Conservation (phyloP, 2,113 vertebrate genomes). For the Neopipo cinnamomea region DNA sequence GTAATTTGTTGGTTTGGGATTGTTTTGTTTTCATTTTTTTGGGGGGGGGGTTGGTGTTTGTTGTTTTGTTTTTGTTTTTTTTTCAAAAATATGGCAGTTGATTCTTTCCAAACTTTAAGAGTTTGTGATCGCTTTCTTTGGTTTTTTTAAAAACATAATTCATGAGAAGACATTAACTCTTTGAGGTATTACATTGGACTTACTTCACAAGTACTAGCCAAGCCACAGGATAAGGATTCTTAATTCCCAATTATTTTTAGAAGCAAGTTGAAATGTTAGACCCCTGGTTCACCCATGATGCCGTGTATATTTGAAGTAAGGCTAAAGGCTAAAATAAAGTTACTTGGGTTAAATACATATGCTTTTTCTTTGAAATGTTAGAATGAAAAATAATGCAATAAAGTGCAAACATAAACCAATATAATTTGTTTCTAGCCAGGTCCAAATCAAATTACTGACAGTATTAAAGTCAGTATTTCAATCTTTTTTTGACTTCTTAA, state of each 20-base stretch:
- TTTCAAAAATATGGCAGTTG: not conserved
- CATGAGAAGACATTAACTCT: conserved; percentile 39
- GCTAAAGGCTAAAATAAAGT: conserved; percentile 73
- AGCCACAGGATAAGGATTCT: conserved; percentile 81
- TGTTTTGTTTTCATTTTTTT: not conserved
- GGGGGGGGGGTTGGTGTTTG: too few relatives aligned
- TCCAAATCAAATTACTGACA: not conserved
- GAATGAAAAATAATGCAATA: not conserved
- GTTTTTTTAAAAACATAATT: not conserved
- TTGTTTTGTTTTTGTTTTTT: too few relatives aligned
- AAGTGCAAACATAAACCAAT: not conserved
- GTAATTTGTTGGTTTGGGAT: not conserved
- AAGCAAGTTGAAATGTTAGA: conserved; percentile 88
- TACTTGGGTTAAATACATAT: conserved; percentile 1
- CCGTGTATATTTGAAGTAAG: conserved; percentile 82
- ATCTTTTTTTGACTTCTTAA: not conserved
- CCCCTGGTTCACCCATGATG: conserved; percentile 80
- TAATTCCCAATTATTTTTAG: conserved; percentile 95
- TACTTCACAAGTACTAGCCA: conserved; percentile 80
- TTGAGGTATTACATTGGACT: conserved; percentile 39
- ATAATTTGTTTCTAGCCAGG: not conserved
- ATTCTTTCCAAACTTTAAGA: conserved; percentile 15
- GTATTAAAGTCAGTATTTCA: not conserved
- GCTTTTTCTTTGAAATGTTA: not conserved
- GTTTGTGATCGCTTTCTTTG: conserved; percentile 9